Percentiles rank a stretch among this genome's conserved stretches.
phyloP scores from a whole-genome alignment of 2,797 vertebrate genomes.

The Notolepis coatsorum region DNA sequence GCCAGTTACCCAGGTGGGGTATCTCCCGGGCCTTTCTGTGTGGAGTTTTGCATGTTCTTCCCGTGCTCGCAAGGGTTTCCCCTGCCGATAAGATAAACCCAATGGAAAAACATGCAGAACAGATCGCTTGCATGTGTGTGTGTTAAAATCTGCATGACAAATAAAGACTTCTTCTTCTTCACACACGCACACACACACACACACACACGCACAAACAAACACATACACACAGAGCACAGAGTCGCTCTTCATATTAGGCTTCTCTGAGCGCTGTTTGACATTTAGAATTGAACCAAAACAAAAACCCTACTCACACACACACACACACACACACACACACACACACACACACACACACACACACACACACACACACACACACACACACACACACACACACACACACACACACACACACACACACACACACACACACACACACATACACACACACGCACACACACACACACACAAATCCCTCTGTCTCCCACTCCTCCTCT shows the following conservation, averaged over 20 bases:
- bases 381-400: conserved; percentile 25
- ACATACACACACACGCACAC: no score
- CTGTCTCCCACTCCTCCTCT: conserved; percentile 7
- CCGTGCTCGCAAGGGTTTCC: no score
- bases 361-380: conserved; percentile 29
- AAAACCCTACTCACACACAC: conserved; percentile 25
- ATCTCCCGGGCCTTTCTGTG: no score
- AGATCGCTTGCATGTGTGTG: no score
- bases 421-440: conserved; percentile 28
- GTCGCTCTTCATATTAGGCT: conserved; percentile 3
- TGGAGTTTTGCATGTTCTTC: no score
- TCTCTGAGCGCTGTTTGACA: conserved; percentile 19
- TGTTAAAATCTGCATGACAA: no score
- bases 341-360: conserved; percentile 22
- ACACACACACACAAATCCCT: conserved; percentile 5
- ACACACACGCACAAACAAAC: neutral
- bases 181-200: neutral
- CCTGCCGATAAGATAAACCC: no score
- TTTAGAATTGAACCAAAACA: conserved; percentile 31
- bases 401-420: conserved; percentile 30
- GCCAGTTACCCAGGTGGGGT: no score
- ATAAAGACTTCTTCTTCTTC: neutral
- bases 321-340: neutral
- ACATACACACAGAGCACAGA: neutral
- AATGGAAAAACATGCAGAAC: no score